Evolutionary conservation across 2,888 invertebrate genomes (phyloP).

Genomic region (Adineta ricciae): DNA sequence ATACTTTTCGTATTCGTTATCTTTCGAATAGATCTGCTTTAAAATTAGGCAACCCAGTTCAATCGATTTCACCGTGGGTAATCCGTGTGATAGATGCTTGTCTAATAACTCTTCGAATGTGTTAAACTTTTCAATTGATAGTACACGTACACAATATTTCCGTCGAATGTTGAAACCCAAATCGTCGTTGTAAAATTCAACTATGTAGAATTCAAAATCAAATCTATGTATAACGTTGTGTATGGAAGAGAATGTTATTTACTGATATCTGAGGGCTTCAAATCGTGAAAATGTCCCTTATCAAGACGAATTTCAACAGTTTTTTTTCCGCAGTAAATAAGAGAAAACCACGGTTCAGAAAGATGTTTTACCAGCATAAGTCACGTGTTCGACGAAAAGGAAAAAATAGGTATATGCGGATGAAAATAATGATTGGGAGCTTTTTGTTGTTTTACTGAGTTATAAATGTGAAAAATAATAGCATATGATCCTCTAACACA

Average conservation of each 20-base stretch:
- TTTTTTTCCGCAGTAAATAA: background rate
- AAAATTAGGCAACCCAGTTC: background rate
- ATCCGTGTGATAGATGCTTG: background rate
- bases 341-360: background rate
- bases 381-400: background rate
- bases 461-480: too few species aligned
- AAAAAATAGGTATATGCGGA: background rate
- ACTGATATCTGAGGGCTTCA: background rate
- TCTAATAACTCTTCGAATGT: slow-evolving; percentile 1
- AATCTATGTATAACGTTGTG: too few species aligned
- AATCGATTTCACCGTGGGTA: background rate
- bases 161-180: background rate
- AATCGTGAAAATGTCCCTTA: background rate
- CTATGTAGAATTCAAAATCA: too few species aligned
- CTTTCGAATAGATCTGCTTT: background rate
- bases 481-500: too few species aligned
- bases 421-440: too few species aligned
- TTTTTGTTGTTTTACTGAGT: too few species aligned
- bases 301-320: background rate
- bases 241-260: background rate
- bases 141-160: background rate
- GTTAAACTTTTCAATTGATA: background rate
- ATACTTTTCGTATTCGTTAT: background rate
- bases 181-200: background rate
- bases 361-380: background rate